A percentile compares a stretch with the other conserved stretches of the same genome.
Conservation (phyloP, 2,113 vertebrate species). For the Thinocorus orbignyianus region DNA sequence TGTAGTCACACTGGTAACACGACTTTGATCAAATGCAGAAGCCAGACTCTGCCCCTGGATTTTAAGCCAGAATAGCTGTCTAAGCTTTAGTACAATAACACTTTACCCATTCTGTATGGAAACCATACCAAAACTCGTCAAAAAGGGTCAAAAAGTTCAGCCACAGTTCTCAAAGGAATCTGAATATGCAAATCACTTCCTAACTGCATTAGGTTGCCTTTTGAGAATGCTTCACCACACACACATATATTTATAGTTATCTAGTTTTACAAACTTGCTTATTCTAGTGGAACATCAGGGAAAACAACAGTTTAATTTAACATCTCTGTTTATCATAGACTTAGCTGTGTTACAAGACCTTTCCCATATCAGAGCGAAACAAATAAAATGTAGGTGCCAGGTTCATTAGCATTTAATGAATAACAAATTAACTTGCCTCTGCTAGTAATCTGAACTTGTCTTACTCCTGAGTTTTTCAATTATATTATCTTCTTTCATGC, state of each 20-base stretch:
- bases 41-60: not conserved
- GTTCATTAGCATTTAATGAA: constrained; percentile 80
- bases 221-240: not conserved
- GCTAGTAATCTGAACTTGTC: constrained; percentile 70
- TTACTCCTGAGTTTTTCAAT: constrained; percentile 73
- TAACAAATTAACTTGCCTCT: constrained; percentile 74
- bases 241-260: not conserved
- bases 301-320: constrained; percentile 61
- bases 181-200: not conserved
- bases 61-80: not conserved
- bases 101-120: not conserved
- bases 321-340: constrained; percentile 55
- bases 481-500: constrained; percentile 74
- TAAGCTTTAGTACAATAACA: not conserved
- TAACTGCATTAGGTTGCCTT: not conserved
- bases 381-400: constrained; percentile 69
- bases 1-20: accelerated
- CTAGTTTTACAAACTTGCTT: constrained; percentile 13
- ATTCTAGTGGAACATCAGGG: constrained; percentile 21
- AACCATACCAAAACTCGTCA: not conserved
- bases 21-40: not conserved
- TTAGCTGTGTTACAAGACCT: constrained; percentile 65
- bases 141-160: not conserved
- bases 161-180: not conserved
- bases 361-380: constrained; percentile 69